phyloP scores from a whole-genome alignment of 2,888 invertebrate species.

The Metellina segmentata region DNA sequence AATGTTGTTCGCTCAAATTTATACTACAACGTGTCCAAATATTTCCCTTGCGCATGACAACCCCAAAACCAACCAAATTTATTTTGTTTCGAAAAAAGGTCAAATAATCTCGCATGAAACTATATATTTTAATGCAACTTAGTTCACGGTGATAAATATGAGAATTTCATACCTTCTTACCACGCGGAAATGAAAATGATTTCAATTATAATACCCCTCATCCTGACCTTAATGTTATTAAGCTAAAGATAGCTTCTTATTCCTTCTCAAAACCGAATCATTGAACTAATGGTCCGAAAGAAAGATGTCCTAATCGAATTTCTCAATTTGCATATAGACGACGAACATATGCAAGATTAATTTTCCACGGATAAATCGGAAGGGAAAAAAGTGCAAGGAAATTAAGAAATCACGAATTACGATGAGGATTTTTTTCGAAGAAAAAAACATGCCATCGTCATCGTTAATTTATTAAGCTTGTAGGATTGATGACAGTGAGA shows the following conservation, averaged over 20 bases:
- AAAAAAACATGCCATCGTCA: conserved; percentile 6
- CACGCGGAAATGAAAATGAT: background rate
- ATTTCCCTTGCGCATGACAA: too few species aligned
- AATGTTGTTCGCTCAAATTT: too few species aligned
- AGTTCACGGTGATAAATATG: too few species aligned
- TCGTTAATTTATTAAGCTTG: conserved; percentile 53
- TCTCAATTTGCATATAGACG: conserved; percentile 53
- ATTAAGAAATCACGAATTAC: conserved; percentile 46
- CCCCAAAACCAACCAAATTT: too few species aligned
- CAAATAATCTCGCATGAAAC: too few species aligned
- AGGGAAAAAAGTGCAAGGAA: conserved; percentile 33
- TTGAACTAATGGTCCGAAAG: background rate
- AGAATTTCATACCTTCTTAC: background rate
- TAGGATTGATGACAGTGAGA: conserved; percentile 13
- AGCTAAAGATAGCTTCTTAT: background rate
- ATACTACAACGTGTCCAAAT: too few species aligned
- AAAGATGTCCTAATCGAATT: conserved; percentile 29
- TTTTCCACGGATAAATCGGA: conserved; percentile 14
- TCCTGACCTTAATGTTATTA: background rate
- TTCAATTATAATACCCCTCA: background rate
- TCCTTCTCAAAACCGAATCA: background rate
- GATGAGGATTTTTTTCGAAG: background rate
- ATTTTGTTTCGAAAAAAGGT: too few species aligned
- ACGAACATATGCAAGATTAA: conserved; percentile 41
- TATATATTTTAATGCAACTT: too few species aligned